Base-by-base conservation (phyloP, 2,113 vertebrate species). In the Suncus etruscus region DNA sequence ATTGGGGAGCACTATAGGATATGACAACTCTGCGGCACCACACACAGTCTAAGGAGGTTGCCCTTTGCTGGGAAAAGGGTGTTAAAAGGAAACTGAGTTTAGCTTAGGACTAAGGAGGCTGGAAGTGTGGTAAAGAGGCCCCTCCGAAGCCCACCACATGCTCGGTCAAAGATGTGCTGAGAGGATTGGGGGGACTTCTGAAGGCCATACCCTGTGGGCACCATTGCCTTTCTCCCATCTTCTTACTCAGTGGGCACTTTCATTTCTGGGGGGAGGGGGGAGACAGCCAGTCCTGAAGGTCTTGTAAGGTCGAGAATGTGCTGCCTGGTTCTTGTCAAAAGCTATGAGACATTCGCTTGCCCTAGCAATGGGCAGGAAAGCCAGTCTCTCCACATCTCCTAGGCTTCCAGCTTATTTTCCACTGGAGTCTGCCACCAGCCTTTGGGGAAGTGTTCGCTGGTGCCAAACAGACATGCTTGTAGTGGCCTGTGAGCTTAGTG, bases 241-340 rank as follows among this genome's bases (percentile, higher is more conserved):
- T 63, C 45, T 65, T 68, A 3, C 20, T 12, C 61, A 65, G 10
- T 18, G 27, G 58, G 45, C 39, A 45, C 32, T 77, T 88, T 39
- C 39, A 39, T 39, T 39, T 73, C 82, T 15, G 29, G 25, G 12
- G 11, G 48, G 72, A 66, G 29, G 25, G 12, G 11, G 48, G 72
- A 66, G 82, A 22, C 10, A 7, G 74, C 77, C 48, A 77, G 48
- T 74, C 78, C 31, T 29, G 47, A 86, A 66, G 15, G 18, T 50
- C 15, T 66, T 76, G 86, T 75, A 63, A 78, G 32, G 87, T 87
- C 83, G 75, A 70, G 48, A 50, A 29, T 11, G 14, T 39, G 39
- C 78, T 82, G 50, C 14, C 88, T 79, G 61, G 75, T 58, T 92
- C 58, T 90, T 90, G 83, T 66, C 90, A 48, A 91, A 76, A 87